A percentile compares a stretch with the other conserved stretches of the same genome.
These are phyloP conservation scores for Limnephilus lunatus DNA, from an alignment of 2,888 invertebrate species.

Conservation along the genomic window DNA sequence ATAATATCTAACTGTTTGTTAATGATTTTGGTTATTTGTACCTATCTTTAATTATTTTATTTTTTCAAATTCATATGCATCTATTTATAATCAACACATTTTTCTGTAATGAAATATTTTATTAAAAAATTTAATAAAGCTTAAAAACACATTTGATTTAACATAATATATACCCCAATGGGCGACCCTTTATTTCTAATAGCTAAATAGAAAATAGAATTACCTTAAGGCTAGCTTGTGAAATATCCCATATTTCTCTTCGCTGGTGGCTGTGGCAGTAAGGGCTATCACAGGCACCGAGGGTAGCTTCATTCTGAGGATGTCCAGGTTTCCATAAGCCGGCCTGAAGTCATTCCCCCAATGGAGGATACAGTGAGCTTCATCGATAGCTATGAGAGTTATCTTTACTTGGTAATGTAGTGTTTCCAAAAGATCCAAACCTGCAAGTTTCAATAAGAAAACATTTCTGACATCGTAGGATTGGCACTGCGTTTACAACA, in stretches of 20 bases:
- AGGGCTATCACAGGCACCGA: constrained; percentile 82
- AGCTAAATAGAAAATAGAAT: background rate
- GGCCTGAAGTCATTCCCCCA: constrained; percentile 83
- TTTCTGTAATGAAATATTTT: no score
- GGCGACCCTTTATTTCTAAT: no score
- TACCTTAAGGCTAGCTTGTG: constrained; percentile 75
- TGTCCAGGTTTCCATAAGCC: constrained; percentile 78
- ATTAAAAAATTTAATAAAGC: no score
- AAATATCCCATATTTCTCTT: constrained; percentile 80
- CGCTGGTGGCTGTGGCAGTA: constrained; percentile 84
- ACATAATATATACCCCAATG: no score
- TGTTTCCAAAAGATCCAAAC: constrained; percentile 61
- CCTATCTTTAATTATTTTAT: no score
- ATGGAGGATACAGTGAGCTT: constrained; percentile 83
- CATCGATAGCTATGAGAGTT: constrained; percentile 81
- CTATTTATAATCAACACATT: no score
- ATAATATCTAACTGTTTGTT: no score
- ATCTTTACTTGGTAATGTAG: constrained; percentile 71
- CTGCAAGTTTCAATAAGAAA: constrained; percentile 39
- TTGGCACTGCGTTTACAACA: background rate
- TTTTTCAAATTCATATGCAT: no score
- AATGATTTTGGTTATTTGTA: no score
- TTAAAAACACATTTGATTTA: no score
- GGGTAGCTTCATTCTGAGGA: constrained; percentile 72
- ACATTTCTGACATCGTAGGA: background rate